Base-by-base conservation (phyloP, 2,113 vertebrate genomes). In the Struthidea cinerea region DNA sequence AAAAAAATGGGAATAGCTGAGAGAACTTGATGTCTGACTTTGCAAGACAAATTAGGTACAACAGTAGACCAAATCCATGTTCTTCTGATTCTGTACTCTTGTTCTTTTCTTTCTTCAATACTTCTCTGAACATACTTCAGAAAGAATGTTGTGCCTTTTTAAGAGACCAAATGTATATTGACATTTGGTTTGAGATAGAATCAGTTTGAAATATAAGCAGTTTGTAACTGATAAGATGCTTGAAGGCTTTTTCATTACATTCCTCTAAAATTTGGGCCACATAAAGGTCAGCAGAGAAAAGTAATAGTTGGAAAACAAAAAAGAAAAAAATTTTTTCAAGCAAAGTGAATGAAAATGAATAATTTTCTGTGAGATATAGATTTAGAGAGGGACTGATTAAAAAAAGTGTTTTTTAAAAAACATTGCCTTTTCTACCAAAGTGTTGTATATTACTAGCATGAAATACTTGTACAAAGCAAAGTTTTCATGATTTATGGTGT, bases 401-500 rank as follows among this genome's bases (percentile, higher is more conserved):
- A 91, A 86, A 83, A 52, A 46, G 11, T 22, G 2, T n/a, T 63
- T 91, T 61, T 3, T 19, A 32, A 52, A 53, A 67, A 50, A 27
- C 17, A 59, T 47, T 86, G 50, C 42, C 11, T 86, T 26, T 69
- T 50, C 85, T 84, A 70, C 52, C 27, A 64, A 90, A 93, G 74
- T 69, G 10, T 73, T 85, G 5, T 74, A 44, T 67, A 88, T 76
- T 93, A 81, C 75, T 65, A 24, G 74, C 20, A 56, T 76, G 56
- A 83, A 91, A 86, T 88, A 67, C 39, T 90, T 94, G 60, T 44
- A 64, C 28, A 81, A 90, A 96, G 53, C 33, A 90, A 94, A 71
- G 33, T 90, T 95, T 94, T 77, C 47, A 60, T 92, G 92, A 96
- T 95, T 96, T 96, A 96, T 91, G 46, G 37, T 93, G 85, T 94